A percentile compares a stretch with the other conserved stretches of the same genome.
phyloP scores from a whole-genome alignment of 2,113 vertebrate species.

The Nycticebus coucang region DNA sequence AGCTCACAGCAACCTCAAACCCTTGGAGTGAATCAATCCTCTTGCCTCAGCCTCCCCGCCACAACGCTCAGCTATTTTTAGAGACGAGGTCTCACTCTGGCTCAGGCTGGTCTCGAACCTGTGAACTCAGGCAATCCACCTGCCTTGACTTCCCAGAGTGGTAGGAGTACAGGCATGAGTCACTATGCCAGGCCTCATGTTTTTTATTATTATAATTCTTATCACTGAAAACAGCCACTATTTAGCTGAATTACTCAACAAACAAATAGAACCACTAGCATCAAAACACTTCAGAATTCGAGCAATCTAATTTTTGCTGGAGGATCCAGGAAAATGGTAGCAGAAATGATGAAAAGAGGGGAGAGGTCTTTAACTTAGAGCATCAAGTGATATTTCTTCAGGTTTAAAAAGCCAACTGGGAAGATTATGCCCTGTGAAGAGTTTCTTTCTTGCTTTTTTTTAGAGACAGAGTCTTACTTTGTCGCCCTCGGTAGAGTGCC shows the following conservation, averaged over 20 bases:
- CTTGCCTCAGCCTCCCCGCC: no score
- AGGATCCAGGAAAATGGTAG: not conserved
- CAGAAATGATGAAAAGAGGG: not conserved
- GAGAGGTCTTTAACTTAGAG: not conserved
- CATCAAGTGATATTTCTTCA: not conserved
- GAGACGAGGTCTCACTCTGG: no score
- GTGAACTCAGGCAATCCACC: no score
- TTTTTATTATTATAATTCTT: not conserved
- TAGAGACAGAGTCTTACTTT: no score
- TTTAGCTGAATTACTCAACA: not conserved
- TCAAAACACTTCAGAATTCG: not conserved
- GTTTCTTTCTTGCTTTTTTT: no score
- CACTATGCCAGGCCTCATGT: no score
- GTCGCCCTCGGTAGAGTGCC: no score
- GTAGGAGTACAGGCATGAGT: no score
- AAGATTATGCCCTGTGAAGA: not conserved
- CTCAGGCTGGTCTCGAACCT: no score
- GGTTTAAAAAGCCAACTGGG: not conserved
- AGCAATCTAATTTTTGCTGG: not conserved
- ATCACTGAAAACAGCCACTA: not conserved
- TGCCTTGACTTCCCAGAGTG: not conserved
- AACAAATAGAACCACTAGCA: not conserved
- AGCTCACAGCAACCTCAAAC: no score
- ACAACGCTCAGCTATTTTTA: no score
- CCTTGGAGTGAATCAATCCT: no score